Conservation (phyloP, 2,113 vertebrate species). For the Laticauda colubrina region DNA sequence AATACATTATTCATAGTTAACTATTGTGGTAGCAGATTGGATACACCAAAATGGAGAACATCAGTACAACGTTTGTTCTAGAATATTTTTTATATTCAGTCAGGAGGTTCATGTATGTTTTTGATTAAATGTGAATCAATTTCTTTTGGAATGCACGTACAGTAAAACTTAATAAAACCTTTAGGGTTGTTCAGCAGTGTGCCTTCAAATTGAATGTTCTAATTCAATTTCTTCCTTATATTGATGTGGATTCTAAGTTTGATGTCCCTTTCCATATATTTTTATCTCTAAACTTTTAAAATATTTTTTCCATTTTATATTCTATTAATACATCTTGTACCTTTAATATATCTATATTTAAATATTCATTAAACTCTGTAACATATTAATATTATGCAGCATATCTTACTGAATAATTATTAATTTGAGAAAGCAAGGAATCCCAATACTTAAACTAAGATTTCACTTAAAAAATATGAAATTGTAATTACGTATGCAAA, state of each 20-base stretch:
- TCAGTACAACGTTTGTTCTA: slow-evolving; percentile 23
- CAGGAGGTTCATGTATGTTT: background rate
- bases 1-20: slow-evolving; percentile 33
- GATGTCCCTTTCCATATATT: background rate
- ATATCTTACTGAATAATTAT: background rate
- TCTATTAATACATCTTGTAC: background rate
- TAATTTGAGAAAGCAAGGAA: background rate
- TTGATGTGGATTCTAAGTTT: background rate
- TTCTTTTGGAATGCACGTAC: background rate
- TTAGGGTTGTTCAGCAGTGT: background rate
- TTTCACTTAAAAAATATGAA: background rate
- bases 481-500: background rate
- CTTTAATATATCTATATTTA: background rate
- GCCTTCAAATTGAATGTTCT: background rate
- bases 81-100: background rate
- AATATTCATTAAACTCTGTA: slow-evolving; percentile 3
- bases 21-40: background rate
- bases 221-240: background rate
- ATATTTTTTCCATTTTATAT: background rate
- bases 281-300: background rate
- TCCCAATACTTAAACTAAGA: background rate
- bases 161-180: background rate
- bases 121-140: background rate
- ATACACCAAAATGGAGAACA: background rate
- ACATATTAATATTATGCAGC: background rate